Evolutionary conservation across 2,888 invertebrate species (phyloP).

Genomic region (Yponomeuta malinellus): DNA sequence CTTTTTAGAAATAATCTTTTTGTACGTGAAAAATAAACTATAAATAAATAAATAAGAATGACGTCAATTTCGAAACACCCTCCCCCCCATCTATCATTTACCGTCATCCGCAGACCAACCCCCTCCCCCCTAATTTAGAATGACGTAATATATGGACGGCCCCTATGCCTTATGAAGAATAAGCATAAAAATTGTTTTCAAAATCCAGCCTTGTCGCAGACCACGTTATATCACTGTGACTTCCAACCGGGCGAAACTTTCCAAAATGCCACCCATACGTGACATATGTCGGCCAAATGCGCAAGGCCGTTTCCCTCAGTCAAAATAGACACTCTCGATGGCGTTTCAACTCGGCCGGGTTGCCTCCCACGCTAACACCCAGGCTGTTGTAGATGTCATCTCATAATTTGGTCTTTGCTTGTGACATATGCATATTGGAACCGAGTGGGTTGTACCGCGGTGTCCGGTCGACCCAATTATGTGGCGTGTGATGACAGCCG

Average conservation of each 20-base stretch:
- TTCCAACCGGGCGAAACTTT: constrained; percentile 25
- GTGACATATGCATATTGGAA: constrained; percentile 42
- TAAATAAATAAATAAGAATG: no score
- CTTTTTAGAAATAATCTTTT: no score
- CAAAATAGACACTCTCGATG: constrained; percentile 12
- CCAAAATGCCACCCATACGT: constrained; percentile 28
- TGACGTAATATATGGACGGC: no score
- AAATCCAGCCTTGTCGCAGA: background rate
- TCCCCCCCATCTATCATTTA: no score
- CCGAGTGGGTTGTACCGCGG: constrained; percentile 42
- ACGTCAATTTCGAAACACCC: no score
- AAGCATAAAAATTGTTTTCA: background rate
- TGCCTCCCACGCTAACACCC: constrained; percentile 39
- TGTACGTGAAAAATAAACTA: no score
- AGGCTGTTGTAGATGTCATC: constrained; percentile 39
- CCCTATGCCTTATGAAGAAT: background rate
- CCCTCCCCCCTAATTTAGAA: no score
- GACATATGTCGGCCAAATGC: constrained; percentile 23
- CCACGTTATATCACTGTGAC: background rate
- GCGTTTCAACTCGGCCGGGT: constrained; percentile 30
- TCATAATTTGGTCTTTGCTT: constrained; percentile 29
- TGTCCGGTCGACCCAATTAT: constrained; percentile 67
- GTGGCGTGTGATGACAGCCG: constrained; percentile 47
- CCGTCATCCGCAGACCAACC: no score
- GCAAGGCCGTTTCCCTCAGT: constrained; percentile 18